Conservation (phyloP, 2,797 vertebrate genomes). For the Mycteria americana region DNA sequence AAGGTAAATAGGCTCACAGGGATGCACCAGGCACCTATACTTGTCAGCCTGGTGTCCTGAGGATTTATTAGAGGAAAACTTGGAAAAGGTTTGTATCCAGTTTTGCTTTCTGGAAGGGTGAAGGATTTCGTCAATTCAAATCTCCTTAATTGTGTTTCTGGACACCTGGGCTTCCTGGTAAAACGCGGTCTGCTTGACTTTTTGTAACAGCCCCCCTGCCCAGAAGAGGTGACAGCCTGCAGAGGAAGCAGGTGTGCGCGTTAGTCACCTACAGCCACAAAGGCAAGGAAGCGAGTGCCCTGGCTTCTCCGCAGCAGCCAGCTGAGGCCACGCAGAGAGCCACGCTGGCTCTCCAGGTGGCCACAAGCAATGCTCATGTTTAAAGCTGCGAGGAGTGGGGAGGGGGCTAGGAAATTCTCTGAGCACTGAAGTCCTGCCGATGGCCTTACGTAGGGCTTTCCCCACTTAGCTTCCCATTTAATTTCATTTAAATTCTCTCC, state of each 20-base stretch:
- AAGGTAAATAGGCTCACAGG: neutral
- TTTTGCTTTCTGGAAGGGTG: neutral
- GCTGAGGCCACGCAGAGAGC: neutral
- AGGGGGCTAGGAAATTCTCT: neutral
- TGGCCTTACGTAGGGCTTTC: neutral
- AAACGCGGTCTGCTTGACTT: neutral
- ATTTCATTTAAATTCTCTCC: neutral
- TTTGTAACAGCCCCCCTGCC: neutral
- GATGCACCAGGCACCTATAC: neutral
- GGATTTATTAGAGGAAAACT: neutral
- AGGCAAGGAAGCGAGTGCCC: neutral
- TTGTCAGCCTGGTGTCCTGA: neutral
- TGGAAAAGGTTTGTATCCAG: neutral
- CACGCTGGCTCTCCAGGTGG: neutral
- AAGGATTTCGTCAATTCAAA: neutral
- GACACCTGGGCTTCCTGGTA: slow-evolving; percentile 28
- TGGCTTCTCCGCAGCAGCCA: neutral
- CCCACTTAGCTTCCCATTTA: neutral
- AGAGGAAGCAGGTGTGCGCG: slow-evolving; percentile 4
- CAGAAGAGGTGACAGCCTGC: neutral
- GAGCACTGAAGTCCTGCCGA: neutral
- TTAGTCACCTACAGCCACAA: slow-evolving; percentile 10
- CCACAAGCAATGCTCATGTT: neutral
- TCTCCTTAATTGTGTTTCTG: neutral
- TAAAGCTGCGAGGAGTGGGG: neutral